Evolutionary conservation across 2,888 invertebrate species (phyloP).

Genomic region (Homarus gammarus): DNA sequence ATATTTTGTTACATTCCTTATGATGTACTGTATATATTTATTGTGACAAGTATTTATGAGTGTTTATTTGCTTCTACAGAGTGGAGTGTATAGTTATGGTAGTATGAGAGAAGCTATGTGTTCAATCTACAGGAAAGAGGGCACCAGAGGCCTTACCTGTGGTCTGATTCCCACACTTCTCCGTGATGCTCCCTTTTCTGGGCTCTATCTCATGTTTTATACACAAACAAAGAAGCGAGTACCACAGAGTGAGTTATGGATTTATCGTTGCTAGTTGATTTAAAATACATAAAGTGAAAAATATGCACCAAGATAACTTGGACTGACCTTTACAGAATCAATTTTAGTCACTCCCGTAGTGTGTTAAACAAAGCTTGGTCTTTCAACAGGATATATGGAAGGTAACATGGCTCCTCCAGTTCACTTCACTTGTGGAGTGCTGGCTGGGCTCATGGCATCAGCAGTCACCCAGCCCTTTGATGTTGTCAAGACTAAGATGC

Average conservation of each 20-base stretch:
- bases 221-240: constrained; percentile 87
- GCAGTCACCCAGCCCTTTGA: constrained; percentile 93
- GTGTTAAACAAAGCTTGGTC: too few species aligned
- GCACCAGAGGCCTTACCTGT: constrained; percentile 88
- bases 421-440: constrained; percentile 88
- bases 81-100: constrained; percentile 89
- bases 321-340: too few species aligned
- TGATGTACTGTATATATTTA: too few species aligned
- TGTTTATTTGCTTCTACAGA: constrained; percentile 84
- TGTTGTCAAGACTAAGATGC: constrained; percentile 94
- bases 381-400: constrained; percentile 76
- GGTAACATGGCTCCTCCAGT: constrained; percentile 80
- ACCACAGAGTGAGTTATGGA: constrained; percentile 84
- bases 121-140: constrained; percentile 88
- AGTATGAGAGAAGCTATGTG: constrained; percentile 86
- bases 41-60: too few species aligned
- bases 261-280: too few species aligned
- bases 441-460: constrained; percentile 90
- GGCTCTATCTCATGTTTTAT: constrained; percentile 93
- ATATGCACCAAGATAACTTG: too few species aligned
- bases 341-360: too few species aligned
- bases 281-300: too few species aligned
- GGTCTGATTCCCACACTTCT: constrained; percentile 90
- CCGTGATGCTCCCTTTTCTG: constrained; percentile 93
- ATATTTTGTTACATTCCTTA: too few species aligned